Evolutionary conservation across 2,113 vertebrate species (phyloP).

Genomic region (Eptatretus burgeri): DNA sequence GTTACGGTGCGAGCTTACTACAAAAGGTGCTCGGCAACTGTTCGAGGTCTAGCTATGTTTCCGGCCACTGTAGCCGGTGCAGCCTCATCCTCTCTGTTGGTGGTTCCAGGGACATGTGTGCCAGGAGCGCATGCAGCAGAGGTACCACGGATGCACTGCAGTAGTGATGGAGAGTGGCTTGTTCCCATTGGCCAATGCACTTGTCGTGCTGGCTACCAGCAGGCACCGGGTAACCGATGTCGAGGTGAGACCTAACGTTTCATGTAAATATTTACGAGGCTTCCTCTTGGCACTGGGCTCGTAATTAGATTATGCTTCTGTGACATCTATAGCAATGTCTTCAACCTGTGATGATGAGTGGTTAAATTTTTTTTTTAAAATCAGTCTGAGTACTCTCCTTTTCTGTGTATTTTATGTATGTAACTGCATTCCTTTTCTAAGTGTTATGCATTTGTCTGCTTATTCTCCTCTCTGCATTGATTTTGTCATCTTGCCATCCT

Average conservation of each 20-base stretch:
- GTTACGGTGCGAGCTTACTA: constrained; percentile 71
- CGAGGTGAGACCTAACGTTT: constrained; percentile 29
- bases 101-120: constrained; percentile 66
- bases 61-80: constrained; percentile 65
- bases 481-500: too few relatives aligned
- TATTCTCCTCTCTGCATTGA: too few relatives aligned
- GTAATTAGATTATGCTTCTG: too few relatives aligned
- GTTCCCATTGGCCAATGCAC: constrained; percentile 83
- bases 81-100: constrained; percentile 69
- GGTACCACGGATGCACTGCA: constrained; percentile 97
- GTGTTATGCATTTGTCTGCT: too few relatives aligned
- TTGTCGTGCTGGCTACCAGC: constrained; percentile 49
- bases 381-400: too few relatives aligned
- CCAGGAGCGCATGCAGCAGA: constrained; percentile 65
- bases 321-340: too few relatives aligned
- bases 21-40: constrained; percentile 56
- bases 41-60: constrained; percentile 62
- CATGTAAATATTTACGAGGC: too few relatives aligned
- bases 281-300: too few relatives aligned
- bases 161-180: constrained; percentile 83
- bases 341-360: too few relatives aligned
- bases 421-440: too few relatives aligned
- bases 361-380: too few relatives aligned
- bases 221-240: constrained; percentile 49
- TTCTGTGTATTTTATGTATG: too few relatives aligned